phyloP scores from a whole-genome alignment of 2,888 invertebrate genomes.

The Cryptosula pallasiana region DNA sequence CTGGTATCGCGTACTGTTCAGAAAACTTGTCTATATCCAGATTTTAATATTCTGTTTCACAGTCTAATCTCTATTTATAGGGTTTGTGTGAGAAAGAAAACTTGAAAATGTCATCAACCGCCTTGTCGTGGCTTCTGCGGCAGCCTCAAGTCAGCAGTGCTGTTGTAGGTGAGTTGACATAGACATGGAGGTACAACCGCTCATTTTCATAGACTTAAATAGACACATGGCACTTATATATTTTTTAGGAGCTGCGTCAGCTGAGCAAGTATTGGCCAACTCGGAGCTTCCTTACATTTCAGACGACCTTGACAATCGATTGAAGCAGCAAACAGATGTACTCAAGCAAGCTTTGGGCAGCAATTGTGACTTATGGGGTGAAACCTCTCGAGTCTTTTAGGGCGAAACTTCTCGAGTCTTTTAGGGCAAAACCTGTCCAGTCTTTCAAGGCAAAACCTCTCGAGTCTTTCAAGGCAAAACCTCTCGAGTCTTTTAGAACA shows the following conservation, averaged over 20 bases:
- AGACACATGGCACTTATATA: no score
- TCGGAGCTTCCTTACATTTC: neutral
- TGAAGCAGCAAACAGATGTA: slow-evolving; percentile 34
- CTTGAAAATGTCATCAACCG: slow-evolving; percentile 38
- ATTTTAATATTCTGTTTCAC: no score
- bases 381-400: slow-evolving; percentile 26
- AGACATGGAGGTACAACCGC: no score
- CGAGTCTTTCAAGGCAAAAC: neutral
- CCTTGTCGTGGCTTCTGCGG: slow-evolving; percentile 44
- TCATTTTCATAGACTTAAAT: no score
- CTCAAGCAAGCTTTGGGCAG: slow-evolving; percentile 39
- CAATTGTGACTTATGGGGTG: slow-evolving; percentile 41
- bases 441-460: slow-evolving; percentile 29
- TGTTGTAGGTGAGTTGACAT: slow-evolving; percentile 35
- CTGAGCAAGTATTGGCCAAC: neutral
- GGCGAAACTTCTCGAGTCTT: slow-evolving; percentile 26
- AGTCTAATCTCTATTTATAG: no score
- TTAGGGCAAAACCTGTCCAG: slow-evolving; percentile 29
- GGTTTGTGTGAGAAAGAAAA: slow-evolving; percentile 37
- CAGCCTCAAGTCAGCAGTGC: slow-evolving; percentile 36
- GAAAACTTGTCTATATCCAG: no score
- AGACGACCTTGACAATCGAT: neutral
- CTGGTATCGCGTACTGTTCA: no score
- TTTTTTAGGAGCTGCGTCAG: slow-evolving; percentile 33
- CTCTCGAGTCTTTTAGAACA: no score